Percentiles rank a stretch among this genome's conserved stretches.
phyloP scores from a whole-genome alignment of 2,888 invertebrate species.

The Quadroppia sp. region DNA sequence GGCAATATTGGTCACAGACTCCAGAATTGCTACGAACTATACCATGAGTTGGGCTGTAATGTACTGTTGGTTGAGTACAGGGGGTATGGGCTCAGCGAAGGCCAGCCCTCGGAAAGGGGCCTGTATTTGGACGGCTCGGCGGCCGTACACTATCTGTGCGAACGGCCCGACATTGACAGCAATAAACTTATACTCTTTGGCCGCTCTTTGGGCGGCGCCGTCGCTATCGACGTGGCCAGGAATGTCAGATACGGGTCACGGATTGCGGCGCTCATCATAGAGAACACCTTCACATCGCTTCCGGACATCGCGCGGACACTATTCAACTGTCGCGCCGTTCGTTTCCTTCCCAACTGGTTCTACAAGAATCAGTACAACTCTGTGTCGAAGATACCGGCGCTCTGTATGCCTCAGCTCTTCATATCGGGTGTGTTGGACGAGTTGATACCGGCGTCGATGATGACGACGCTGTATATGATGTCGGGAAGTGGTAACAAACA shows the following conservation, averaged over 20 bases:
- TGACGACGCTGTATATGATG: slow-evolving; percentile 65
- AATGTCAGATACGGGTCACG: slow-evolving; percentile 69
- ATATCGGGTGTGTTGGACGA: slow-evolving; percentile 81
- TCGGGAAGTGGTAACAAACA: slow-evolving; percentile 68
- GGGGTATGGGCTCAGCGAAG: slow-evolving; percentile 86
- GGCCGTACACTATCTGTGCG: slow-evolving; percentile 75
- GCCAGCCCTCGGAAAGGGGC: slow-evolving; percentile 74
- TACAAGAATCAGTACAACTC: slow-evolving; percentile 75
- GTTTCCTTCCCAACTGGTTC: slow-evolving; percentile 73
- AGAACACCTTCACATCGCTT: slow-evolving; percentile 93
- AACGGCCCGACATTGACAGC: slow-evolving; percentile 75
- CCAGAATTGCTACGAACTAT: slow-evolving; percentile 80
- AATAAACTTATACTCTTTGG: slow-evolving; percentile 84
- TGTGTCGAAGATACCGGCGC: slow-evolving; percentile 64
- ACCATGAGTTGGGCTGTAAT: slow-evolving; percentile 74
- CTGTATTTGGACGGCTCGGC: slow-evolving; percentile 81
- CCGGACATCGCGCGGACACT: slow-evolving; percentile 84
- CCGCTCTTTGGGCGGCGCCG: slow-evolving; percentile 77
- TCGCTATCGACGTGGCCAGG: slow-evolving; percentile 79
- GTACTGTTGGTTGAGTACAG: slow-evolving; percentile 89
- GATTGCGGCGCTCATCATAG: slow-evolving; percentile 80
- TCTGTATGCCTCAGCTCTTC: slow-evolving; percentile 74
- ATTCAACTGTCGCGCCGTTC: slow-evolving; percentile 67
- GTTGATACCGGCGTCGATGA: slow-evolving; percentile 86
- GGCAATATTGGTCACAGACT: slow-evolving; percentile 93